Evolutionary conservation across 2,113 vertebrate species (phyloP), one percentile per base, ranked within the genome.

Genomic region (Butorides virescens): DNA sequence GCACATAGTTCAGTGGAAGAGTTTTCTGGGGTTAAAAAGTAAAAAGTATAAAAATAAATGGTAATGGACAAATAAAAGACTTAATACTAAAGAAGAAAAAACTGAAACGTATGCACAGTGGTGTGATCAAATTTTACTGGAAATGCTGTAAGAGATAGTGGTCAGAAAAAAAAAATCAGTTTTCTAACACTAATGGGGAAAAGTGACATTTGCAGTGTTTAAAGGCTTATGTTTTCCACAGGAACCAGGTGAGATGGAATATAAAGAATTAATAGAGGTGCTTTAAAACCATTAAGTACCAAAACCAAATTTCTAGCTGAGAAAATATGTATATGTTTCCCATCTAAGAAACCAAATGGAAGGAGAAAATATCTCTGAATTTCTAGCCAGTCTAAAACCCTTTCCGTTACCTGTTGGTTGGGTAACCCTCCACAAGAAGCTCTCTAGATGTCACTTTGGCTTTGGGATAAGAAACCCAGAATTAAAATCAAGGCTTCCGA

Each of bases 211-310:
- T 96, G 91, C 93, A 97, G 97, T 98, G 93, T 97, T 97, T 98
- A 98, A 97, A 98, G 97, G 91, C 97, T 98, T 98, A 98, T 98
- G 97, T 98, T 98, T 98, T 98, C 95, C 97, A 96, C 97, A 98
- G 97, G 97, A 98, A 96, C 97, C 96, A 97, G 97, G 97, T 98
- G 97, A 90, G 95, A 97, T 97, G 97, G 97, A 98, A 95, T 97
- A 91, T 97, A 98, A 98, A 97, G 97, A 97, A 98, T 97, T 97
- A 96, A 96, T 97, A 97, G 84, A 96, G 96, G 94, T 98, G 80
- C 96, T 96, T 97, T 96, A 97, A 97, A 97, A 87, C 93, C 93
- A 70, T 93, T 96, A 94, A 96, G 87, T 94, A 88, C 97, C 97
- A 96, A 97, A 13, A n/a, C 86, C 92, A 95, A 87, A 95, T 97